phyloP scores from a whole-genome alignment of 2,888 invertebrate genomes.

The Caenorhabditis wallacei region DNA sequence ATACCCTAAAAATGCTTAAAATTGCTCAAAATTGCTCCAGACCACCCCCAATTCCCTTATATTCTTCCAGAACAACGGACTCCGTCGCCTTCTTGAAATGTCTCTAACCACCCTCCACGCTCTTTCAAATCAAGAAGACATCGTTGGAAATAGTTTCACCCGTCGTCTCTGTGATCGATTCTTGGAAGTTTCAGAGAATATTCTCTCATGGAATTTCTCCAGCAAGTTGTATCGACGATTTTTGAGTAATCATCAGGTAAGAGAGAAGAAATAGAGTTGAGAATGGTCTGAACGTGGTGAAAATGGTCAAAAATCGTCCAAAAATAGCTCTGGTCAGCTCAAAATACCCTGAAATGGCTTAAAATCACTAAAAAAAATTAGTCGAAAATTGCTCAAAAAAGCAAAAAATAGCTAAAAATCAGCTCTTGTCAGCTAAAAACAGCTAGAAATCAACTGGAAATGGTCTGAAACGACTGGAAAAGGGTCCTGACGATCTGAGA shows the following conservation, averaged over 20 bases:
- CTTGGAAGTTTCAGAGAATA: slow-evolving; percentile 87
- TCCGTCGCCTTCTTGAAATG: slow-evolving; percentile 90
- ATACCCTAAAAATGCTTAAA: too few species aligned
- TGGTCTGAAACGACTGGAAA: too few species aligned
- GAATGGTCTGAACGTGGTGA: too few species aligned
- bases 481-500: too few species aligned
- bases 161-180: slow-evolving; percentile 69
- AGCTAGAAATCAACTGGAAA: too few species aligned
- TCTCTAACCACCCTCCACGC: slow-evolving; percentile 86
- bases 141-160: slow-evolving; percentile 69
- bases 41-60: too few species aligned
- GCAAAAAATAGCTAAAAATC: too few species aligned
- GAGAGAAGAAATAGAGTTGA: too few species aligned
- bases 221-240: slow-evolving; percentile 70
- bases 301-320: neutral
- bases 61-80: slow-evolving; percentile 86
- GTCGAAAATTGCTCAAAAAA: too few species aligned
- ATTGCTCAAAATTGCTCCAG: too few species aligned
- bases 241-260: slow-evolving; percentile 79
- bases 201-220: slow-evolving; percentile 90
- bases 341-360: neutral
- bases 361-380: slow-evolving; percentile 6
- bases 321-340: too few species aligned
- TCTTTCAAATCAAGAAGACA: slow-evolving; percentile 67
- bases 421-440: too few species aligned